Conservation (phyloP, 2,113 vertebrate species). For the Sylvietta virens region DNA sequence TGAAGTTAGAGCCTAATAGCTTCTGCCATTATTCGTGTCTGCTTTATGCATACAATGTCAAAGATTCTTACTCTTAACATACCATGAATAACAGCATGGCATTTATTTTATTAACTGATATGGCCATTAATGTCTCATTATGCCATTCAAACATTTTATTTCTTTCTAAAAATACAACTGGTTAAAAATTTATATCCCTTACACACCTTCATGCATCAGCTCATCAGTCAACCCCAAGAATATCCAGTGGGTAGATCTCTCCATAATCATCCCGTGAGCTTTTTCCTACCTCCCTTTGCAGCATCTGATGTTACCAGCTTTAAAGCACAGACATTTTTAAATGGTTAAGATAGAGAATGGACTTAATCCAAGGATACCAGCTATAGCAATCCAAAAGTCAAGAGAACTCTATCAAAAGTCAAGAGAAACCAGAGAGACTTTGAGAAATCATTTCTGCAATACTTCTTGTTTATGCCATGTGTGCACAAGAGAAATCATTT, state of each 20-base stretch:
- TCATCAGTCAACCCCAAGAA: not conserved
- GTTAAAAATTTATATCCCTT: not conserved
- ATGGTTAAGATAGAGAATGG: not conserved
- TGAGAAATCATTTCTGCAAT: not conserved
- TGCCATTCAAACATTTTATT: constrained; percentile 7
- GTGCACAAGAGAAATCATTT: not conserved
- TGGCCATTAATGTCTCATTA: not conserved
- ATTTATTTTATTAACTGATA: constrained; percentile 38
- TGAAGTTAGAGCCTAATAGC: constrained; percentile 31
- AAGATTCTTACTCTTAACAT: constrained; percentile 48
- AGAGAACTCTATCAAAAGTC: constrained; percentile 33
- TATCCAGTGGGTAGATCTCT: not conserved
- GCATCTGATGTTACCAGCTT: not conserved
- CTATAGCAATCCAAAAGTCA: constrained; percentile 13
- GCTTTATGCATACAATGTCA: constrained; percentile 31
- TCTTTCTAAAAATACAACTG: constrained; percentile 8
- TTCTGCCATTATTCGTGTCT: constrained; percentile 10
- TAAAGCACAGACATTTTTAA: not conserved
- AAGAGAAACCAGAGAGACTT: constrained; percentile 3
- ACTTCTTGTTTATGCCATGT: not conserved
- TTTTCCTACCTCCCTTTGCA: not conserved
- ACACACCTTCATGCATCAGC: not conserved
- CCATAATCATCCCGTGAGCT: not conserved
- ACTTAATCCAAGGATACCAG: not conserved
- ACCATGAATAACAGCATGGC: constrained; percentile 5